Percentiles rank a stretch among this genome's conserved stretches.
phyloP scores from a whole-genome alignment of 2,113 vertebrate species.

The Lepus americanus region DNA sequence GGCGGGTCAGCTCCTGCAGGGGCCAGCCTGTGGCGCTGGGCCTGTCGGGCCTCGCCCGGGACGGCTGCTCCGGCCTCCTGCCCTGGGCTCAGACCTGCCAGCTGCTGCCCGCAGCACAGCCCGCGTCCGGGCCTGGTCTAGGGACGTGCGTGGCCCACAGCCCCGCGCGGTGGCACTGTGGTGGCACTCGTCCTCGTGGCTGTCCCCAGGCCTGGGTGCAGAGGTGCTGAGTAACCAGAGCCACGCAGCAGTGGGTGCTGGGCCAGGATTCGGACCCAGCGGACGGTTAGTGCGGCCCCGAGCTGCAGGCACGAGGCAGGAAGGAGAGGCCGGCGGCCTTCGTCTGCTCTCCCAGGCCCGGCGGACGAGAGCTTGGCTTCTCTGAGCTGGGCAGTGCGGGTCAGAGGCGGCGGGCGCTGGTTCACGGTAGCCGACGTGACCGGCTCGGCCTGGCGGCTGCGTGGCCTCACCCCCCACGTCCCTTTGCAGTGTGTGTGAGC shows the following conservation, averaged over 20 bases:
- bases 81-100: background rate
- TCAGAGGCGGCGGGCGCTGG: fast-evolving
- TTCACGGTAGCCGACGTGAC: fast-evolving
- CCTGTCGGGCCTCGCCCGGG: background rate
- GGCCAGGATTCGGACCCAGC: background rate
- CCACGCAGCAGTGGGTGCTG: background rate
- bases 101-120: too few relatives aligned
- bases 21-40: too few relatives aligned
- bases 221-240: fast-evolving
- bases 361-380: fast-evolving
- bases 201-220: background rate
- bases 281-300: background rate
- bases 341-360: fast-evolving
- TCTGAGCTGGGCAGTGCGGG: too few relatives aligned
- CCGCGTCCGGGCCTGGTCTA: too few relatives aligned
- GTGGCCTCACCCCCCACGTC: background rate
- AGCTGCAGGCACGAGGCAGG: background rate
- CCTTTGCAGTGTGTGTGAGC: slow-evolving; percentile 50
- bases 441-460: background rate
- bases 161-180: too few relatives aligned
- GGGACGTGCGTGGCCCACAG: too few relatives aligned
- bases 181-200: too few relatives aligned
- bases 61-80: background rate
- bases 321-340: fast-evolving
- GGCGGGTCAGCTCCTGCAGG: too few relatives aligned